Conservation (phyloP, 2,113 vertebrate species). For the Girardinichthys multiradiatus region DNA sequence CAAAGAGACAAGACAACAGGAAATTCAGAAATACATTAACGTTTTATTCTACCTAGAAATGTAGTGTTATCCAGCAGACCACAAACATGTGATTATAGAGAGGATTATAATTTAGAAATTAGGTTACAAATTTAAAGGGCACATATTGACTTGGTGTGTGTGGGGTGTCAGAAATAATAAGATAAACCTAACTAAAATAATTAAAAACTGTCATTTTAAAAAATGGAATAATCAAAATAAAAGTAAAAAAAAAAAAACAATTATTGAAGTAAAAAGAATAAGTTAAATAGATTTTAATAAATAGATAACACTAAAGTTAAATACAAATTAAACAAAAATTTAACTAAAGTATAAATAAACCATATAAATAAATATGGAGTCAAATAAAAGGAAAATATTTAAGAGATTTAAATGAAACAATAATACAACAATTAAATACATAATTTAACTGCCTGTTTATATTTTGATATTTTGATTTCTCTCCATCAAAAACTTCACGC, state of each 20-base stretch:
- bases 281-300: neutral
- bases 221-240: neutral
- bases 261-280: neutral
- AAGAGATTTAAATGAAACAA: neutral
- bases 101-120: neutral
- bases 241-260: neutral
- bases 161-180: neutral
- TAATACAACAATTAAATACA: no score
- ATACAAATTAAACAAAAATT: neutral
- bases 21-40: no score
- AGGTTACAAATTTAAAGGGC: neutral
- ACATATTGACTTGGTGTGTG: neutral
- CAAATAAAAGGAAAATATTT: neutral
- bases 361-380: neutral
- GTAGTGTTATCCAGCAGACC: neutral
- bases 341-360: neutral
- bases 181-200: neutral
- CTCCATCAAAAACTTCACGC: no score
- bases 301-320: neutral
- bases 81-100: neutral
- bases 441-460: neutral
- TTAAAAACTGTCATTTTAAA: neutral
- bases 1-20: neutral
- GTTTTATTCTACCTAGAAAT: neutral
- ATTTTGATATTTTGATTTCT: neutral